A percentile compares a stretch with the other conserved stretches of the same genome.
phyloP scores from a whole-genome alignment of 2,888 invertebrate species.

The Pristionchus exspectatus region DNA sequence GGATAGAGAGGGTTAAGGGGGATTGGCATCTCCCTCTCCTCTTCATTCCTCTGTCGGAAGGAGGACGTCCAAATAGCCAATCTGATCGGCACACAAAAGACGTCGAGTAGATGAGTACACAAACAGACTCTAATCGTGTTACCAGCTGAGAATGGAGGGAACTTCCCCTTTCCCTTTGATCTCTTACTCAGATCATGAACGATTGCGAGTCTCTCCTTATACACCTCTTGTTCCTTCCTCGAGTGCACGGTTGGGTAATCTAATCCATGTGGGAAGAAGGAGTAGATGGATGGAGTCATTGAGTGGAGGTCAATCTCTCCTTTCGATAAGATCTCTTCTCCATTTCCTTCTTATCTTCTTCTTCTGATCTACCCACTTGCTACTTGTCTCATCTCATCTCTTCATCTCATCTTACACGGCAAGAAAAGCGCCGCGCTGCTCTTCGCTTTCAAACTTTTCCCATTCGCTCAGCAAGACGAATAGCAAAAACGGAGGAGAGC shows the following conservation, averaged over 20 bases:
- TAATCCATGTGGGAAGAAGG: background rate
- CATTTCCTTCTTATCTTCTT: background rate
- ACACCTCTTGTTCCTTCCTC: background rate
- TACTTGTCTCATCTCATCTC: background rate
- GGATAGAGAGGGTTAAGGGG: background rate
- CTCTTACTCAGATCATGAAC: background rate
- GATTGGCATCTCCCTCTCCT: background rate
- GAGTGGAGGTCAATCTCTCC: constrained; percentile 22
- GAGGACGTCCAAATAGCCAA: constrained; percentile 14
- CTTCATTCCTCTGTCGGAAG: background rate
- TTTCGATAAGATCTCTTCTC: constrained; percentile 29
- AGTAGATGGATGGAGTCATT: background rate
- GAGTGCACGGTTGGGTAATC: constrained; percentile 28
- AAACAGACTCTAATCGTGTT: constrained; percentile 38
- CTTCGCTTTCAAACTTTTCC: constrained; percentile 9
- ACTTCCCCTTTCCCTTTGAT: background rate
- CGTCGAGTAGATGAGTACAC: constrained; percentile 30
- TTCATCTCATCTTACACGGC: constrained; percentile 19
- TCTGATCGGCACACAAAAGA: constrained; percentile 41
- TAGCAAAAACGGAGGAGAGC: background rate
- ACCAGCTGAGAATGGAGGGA: constrained; percentile 12
- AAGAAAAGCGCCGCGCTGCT: constrained; percentile 35
- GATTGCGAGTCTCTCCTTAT: background rate
- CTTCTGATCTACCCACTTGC: constrained; percentile 2
- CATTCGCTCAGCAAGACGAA: background rate